Evolutionary conservation across 2,113 vertebrate genomes (phyloP).

Genomic region (Neogale vison): DNA sequence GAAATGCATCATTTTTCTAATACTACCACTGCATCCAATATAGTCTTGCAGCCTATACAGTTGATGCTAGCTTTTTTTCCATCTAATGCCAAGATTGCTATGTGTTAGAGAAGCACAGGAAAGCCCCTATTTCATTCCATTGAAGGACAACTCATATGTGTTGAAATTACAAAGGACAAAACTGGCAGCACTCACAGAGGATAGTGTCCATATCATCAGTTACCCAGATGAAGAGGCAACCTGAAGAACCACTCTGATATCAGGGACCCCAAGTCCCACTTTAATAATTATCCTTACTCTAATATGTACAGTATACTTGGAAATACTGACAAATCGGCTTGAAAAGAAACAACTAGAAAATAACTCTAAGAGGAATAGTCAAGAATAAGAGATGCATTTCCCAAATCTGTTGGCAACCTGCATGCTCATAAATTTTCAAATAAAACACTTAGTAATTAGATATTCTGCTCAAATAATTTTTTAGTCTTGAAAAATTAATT

Average conservation of each 20-base stretch:
- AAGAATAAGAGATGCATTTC: not conserved
- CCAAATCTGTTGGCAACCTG: not conserved
- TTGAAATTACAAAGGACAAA: not conserved
- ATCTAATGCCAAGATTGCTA: not conserved
- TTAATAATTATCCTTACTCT: not conserved
- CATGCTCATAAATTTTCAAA: not conserved
- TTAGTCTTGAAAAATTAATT: not conserved
- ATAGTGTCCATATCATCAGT: rapidly evolving
- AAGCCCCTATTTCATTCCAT: not conserved
- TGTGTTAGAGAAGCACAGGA: not conserved
- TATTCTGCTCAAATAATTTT: not conserved
- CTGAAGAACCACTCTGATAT: not conserved
- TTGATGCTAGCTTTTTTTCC: not conserved
- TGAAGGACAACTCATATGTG: not conserved
- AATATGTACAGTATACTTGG: not conserved
- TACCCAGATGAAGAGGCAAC: rapidly evolving
- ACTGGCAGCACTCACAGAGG: not conserved
- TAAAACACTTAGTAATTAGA: not conserved
- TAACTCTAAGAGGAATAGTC: not conserved
- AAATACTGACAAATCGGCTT: not conserved
- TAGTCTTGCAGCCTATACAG: not conserved
- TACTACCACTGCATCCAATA: not conserved
- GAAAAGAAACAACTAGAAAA: not conserved
- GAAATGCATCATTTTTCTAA: not conserved
- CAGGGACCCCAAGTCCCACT: not conserved